A percentile compares a stretch with the other conserved stretches of the same genome.
These are phyloP conservation scores for Sinocyclocheilus anshuiensis DNA, from an alignment of 2,113 vertebrate species.

Conservation along the genomic window DNA sequence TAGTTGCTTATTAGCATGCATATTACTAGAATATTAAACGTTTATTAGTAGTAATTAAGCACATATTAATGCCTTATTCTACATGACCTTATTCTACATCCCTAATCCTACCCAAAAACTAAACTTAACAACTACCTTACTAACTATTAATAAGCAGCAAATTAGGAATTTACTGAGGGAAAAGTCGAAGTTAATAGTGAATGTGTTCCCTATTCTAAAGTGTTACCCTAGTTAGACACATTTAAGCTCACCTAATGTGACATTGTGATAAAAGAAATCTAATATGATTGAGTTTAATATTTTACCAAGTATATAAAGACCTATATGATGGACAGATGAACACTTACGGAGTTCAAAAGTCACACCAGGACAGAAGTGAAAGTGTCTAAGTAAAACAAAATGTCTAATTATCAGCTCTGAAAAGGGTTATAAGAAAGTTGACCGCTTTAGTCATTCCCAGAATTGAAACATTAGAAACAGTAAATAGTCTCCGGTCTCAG, in stretches of 20 bases:
- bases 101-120: no score
- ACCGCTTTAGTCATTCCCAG: constrained; percentile 39
- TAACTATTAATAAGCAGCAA: no score
- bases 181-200: no score
- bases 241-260: neutral
- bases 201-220: no score
- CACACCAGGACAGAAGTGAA: neutral
- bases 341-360: neutral
- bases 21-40: no score
- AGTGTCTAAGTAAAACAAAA: constrained; percentile 2
- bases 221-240: neutral
- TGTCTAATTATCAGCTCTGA: constrained; percentile 14
- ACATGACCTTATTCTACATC: no score
- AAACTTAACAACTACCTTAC: no score
- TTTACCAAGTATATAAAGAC: no score
- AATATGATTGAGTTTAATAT: neutral
- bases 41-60: no score
- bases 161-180: no score
- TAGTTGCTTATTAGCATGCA: no score
- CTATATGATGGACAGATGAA: neutral
- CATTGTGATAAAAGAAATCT: neutral
- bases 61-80: no score
- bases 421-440: constrained; percentile 40
- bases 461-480: constrained; percentile 60
- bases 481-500: constrained; percentile 50